phyloP scores from a whole-genome alignment of 2,888 invertebrate genomes.

The Acleris literana region DNA sequence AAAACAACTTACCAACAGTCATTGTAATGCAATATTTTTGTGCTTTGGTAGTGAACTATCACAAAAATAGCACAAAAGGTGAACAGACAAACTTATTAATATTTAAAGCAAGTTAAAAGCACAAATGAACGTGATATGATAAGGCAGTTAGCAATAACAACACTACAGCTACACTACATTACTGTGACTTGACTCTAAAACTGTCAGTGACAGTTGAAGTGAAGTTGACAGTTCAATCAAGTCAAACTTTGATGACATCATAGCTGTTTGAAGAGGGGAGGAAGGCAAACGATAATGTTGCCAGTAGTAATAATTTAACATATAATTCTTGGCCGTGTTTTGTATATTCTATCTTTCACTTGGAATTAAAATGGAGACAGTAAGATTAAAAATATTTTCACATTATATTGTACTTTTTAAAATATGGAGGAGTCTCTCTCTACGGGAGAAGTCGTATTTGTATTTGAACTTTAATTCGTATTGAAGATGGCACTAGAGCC shows the following conservation, averaged over 20 bases:
- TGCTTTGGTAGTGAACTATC: neutral
- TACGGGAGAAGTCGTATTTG: no score
- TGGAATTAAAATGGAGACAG: neutral
- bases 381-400: no score
- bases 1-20: conserved; percentile 33
- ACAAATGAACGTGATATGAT: conserved; percentile 7
- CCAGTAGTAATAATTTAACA: neutral
- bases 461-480: no score
- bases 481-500: no score
- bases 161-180: neutral
- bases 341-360: neutral
- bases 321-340: neutral
- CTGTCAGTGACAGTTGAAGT: no score
- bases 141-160: conserved; percentile 24
- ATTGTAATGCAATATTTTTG: conserved; percentile 1
- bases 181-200: no score
- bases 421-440: no score
- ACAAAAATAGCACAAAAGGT: neutral
- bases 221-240: no score
- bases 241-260: no score
- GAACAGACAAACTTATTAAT: conserved; percentile 6
- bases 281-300: neutral
- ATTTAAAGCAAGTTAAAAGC: conserved; percentile 1
- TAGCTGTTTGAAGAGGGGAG: neutral
- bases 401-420: no score